phyloP scores from a whole-genome alignment of 2,113 vertebrate species.

The Hippolais icterina region DNA sequence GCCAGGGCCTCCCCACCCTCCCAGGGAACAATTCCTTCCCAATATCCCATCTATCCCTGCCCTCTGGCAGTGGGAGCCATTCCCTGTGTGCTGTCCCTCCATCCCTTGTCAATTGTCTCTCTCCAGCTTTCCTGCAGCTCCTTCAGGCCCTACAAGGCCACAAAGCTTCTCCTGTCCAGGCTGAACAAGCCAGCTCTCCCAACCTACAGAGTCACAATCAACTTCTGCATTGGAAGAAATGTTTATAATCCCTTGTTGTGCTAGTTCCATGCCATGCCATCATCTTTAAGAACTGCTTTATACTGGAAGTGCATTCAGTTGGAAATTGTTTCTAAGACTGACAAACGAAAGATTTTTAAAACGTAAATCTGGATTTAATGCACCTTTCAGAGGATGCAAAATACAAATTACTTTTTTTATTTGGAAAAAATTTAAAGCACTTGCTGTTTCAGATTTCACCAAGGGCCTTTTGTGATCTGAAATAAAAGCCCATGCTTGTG shows the following conservation, averaged over 20 bases:
- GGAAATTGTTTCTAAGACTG: background rate
- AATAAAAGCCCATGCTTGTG: background rate
- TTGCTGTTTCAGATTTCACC: background rate
- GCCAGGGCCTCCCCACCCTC: background rate
- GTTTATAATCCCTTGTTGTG: background rate
- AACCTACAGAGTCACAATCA: background rate
- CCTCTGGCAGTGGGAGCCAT: background rate
- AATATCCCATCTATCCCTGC: accelerated
- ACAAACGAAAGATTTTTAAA: background rate
- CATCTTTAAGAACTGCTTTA: background rate
- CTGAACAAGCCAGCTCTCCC: background rate
- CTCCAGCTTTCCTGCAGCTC: background rate
- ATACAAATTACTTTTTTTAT: background rate
- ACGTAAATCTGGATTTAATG: background rate
- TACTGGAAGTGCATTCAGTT: background rate
- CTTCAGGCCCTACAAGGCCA: background rate
- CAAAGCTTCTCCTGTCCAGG: background rate
- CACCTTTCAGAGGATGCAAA: background rate
- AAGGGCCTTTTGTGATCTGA: background rate
- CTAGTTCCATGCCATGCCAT: background rate
- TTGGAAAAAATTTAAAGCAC: background rate
- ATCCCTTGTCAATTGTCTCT: background rate
- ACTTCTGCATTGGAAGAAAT: background rate
- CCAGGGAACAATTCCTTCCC: background rate
- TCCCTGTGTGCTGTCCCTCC: background rate